Base-by-base conservation (phyloP, 2,888 invertebrate species). In the Drosophila aldrichi region DNA sequence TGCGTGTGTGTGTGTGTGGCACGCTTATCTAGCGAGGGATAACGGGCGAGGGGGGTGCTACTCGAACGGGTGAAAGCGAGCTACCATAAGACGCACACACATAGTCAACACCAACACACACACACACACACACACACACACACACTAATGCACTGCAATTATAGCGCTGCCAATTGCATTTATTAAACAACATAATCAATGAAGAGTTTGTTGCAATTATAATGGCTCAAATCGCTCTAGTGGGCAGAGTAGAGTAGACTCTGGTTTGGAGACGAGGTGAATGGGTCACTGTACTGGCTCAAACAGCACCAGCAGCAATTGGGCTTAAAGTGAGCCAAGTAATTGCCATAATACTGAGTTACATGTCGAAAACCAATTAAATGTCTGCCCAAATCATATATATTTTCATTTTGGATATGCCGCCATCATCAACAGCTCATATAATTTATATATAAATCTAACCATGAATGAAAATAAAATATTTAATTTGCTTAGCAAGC, bases 21-120 rank as follows among this genome's bases (percentile, higher is more conserved):
- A 87, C 79, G 81, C 71, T 83, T 86, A 86, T 73, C 79, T 86
- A 82, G 59, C 77, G 81, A 83, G 79, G 83, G 64, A 79, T 74
- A 77, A 81, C 86, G 65, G 5, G 14, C n/a, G 54, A n/a, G 44
- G 34, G 46, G 57, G 55, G 25, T 46, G 70, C 61, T 70, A 46
- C 44, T 63, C 54, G 48, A 68, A 48, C 54, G 79, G 74, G 87
- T 69, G 87, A 82, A 82, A 87, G 87, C 82, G 78, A 68, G 69
- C 67, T 57, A 38, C 63, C 52, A 69, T 29, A 81, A 79, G 57
- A 66, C 40, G 64, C 41, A 63, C 29, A 20, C 10, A 18, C 5
- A n/a, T n/a, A n/a, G n/a, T n/a, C n/a, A n/a, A 22, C 20, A 38
- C 32, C n/a, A n/a, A 41, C 40, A 46, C n/a, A 56, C 16, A 48